Conservation (phyloP, 2,888 invertebrate genomes). For the Rhamnusium bicolor region DNA sequence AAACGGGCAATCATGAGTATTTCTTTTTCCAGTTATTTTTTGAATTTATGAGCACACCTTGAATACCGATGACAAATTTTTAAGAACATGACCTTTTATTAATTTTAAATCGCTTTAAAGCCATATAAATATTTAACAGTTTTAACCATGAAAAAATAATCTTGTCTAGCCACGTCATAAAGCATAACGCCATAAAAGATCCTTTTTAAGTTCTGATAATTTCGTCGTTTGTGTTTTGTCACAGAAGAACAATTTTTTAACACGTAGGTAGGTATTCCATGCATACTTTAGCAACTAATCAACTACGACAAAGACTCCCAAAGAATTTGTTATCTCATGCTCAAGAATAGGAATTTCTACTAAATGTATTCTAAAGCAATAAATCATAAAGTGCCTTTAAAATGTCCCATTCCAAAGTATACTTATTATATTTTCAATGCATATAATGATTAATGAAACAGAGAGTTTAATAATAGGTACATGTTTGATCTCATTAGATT, state of each 20-base stretch:
- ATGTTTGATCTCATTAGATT: no score
- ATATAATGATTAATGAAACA: background rate
- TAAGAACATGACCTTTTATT: background rate
- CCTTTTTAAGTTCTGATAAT: slow-evolving; percentile 3
- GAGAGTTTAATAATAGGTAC: no score
- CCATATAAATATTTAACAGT: slow-evolving; percentile 17
- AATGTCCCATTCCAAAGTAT: background rate
- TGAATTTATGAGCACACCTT: no score
- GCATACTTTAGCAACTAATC: background rate
- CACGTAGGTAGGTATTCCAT: slow-evolving; percentile 4
- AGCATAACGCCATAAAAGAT: background rate
- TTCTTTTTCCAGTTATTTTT: no score
- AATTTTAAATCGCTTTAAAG: background rate
- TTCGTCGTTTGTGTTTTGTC: background rate
- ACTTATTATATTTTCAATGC: slow-evolving; percentile 16
- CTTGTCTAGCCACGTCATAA: background rate
- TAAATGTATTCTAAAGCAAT: background rate
- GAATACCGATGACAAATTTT: background rate
- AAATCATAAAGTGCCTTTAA: background rate
- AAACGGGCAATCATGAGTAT: no score
- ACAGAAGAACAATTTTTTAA: background rate
- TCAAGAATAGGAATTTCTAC: background rate
- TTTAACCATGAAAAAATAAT: background rate
- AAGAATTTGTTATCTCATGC: background rate
- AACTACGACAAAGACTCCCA: background rate